Conservation (phyloP, 2,797 vertebrate species). For the Labeo calbasu region DNA sequence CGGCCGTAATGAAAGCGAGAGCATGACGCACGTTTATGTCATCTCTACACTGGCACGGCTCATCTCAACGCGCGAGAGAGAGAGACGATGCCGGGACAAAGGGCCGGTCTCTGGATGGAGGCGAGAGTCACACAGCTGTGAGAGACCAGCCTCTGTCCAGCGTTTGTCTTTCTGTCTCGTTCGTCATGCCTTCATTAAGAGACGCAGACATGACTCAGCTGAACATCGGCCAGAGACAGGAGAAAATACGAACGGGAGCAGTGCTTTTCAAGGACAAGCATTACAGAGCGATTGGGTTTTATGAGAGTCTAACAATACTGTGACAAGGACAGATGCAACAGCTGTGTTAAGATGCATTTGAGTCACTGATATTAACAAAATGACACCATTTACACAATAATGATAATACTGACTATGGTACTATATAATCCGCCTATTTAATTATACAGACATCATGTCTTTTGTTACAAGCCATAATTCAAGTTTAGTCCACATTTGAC, state of each 20-base stretch:
- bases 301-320: neutral
- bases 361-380: neutral
- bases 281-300: neutral
- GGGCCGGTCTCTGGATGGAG: constrained; percentile 47
- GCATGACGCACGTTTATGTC: neutral
- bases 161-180: constrained; percentile 31
- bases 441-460: neutral
- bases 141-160: constrained; percentile 24
- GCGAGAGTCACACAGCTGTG: constrained; percentile 47
- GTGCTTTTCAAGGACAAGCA: constrained; percentile 21
- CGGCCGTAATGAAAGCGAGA: neutral
- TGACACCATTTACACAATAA: neutral
- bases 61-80: constrained; percentile 19
- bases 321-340: neutral
- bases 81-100: constrained; percentile 45
- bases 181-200: constrained; percentile 42
- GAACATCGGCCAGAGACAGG: constrained; percentile 46
- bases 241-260: constrained; percentile 6
- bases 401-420: neutral
- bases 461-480: neutral
- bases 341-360: neutral
- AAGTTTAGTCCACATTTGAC: too few species aligned
- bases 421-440: neutral
- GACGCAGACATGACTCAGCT: constrained; percentile 61
- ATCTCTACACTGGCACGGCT: constrained; percentile 11